Evolutionary conservation across 2,113 vertebrate species (phyloP).

Genomic region (Tyrannus savana): DNA sequence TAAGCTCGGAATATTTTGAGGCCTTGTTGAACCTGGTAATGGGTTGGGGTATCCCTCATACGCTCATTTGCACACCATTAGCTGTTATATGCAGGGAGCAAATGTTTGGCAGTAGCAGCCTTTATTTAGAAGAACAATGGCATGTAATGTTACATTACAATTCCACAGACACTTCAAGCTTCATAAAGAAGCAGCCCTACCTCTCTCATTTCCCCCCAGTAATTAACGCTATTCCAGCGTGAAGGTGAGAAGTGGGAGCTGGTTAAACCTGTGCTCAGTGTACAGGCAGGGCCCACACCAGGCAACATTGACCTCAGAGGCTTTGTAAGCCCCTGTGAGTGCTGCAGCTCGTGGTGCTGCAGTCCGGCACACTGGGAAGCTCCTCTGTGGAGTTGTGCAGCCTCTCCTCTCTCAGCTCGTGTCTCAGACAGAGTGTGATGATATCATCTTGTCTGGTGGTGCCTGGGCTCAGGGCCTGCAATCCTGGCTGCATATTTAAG

Average conservation of each 20-base stretch:
- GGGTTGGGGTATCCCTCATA: neutral
- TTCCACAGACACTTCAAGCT: neutral
- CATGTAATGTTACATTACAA: neutral
- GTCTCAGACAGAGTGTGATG: neutral
- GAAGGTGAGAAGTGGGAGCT: neutral
- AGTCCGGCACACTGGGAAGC: neutral
- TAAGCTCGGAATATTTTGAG: neutral
- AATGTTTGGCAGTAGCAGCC: neutral
- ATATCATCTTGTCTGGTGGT: neutral
- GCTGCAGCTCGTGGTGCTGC: neutral
- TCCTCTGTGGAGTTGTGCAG: neutral
- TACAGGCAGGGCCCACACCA: neutral
- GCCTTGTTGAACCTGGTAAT: neutral
- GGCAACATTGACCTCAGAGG: neutral
- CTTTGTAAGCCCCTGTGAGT: neutral
- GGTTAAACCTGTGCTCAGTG: neutral
- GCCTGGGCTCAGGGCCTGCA: conserved; percentile 5
- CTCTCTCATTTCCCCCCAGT: neutral
- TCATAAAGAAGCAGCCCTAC: neutral
- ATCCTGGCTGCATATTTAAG: neutral
- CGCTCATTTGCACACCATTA: neutral
- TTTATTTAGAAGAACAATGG: neutral
- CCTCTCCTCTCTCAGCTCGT: neutral
- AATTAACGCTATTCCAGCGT: neutral
- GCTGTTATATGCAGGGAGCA: neutral